A percentile compares a stretch with the other conserved stretches of the same genome.
Conservation (phyloP, 2,888 invertebrate species). For the Cerastis rubricosa region DNA sequence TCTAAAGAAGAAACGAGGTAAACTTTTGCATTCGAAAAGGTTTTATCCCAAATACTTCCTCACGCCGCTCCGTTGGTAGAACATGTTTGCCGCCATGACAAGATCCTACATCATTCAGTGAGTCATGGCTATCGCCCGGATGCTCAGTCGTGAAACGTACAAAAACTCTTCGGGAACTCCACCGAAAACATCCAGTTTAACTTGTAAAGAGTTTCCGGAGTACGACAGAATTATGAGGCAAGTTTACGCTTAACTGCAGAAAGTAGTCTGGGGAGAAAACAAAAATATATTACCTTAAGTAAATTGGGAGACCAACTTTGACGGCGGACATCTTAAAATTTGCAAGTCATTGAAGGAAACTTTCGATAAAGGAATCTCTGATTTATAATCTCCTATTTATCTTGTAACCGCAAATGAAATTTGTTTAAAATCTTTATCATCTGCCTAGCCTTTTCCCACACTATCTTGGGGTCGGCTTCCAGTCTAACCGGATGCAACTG, state of each 20-base stretch:
- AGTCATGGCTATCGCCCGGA: slow-evolving; percentile 61
- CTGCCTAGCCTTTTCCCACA: too few relatives aligned
- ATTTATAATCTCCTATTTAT: slow-evolving; percentile 33
- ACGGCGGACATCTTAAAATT: slow-evolving; percentile 57
- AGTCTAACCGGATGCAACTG: too few relatives aligned
- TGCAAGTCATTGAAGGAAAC: slow-evolving; percentile 48
- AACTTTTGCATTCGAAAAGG: slow-evolving; percentile 35
- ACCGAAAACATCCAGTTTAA: slow-evolving; percentile 80
- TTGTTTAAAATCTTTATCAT: too few relatives aligned
- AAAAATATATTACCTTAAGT: slow-evolving; percentile 71
- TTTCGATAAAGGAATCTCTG: slow-evolving; percentile 28
- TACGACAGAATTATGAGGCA: slow-evolving; percentile 83
- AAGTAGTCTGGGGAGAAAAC: slow-evolving; percentile 71
- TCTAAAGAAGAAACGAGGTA: slow-evolving; percentile 7
- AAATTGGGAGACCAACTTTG: slow-evolving; percentile 59
- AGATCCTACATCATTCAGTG: slow-evolving; percentile 64
- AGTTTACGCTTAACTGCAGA: slow-evolving; percentile 77
- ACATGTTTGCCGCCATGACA: slow-evolving; percentile 51
- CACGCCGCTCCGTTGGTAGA: slow-evolving; percentile 22
- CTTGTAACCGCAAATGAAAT: neutral
- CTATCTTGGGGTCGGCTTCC: too few relatives aligned
- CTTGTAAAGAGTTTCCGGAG: slow-evolving; percentile 82
- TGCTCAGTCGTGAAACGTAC: slow-evolving; percentile 74
- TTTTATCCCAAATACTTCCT: slow-evolving; percentile 47
- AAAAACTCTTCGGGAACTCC: slow-evolving; percentile 77